A percentile compares a stretch with the other conserved stretches of the same genome.
Evolutionary conservation across 2,113 vertebrate genomes (phyloP).

Genomic region (Sclerurus mexicanus): DNA sequence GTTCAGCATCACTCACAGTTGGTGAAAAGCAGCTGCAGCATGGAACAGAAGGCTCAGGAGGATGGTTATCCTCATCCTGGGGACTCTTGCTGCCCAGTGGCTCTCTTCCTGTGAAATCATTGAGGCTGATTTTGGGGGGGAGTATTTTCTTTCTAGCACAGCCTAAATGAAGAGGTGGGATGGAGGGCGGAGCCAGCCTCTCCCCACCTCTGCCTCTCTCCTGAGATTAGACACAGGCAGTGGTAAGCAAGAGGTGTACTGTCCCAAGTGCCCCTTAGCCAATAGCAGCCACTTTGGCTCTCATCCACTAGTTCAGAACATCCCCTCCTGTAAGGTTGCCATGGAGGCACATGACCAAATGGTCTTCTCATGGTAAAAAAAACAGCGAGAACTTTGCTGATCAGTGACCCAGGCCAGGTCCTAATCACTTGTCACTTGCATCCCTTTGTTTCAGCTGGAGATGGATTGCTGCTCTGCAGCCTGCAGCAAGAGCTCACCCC

Average conservation of each 20-base stretch:
- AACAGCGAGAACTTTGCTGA: constrained; percentile 3
- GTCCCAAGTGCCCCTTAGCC: background rate
- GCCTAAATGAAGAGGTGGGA: constrained; percentile 5
- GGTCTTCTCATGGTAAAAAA: background rate
- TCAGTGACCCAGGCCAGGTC: constrained; percentile 59
- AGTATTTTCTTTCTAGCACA: background rate
- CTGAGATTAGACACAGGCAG: background rate
- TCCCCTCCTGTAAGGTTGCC: background rate
- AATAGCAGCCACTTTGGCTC: constrained; percentile 8
- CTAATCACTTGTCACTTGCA: constrained; percentile 30
- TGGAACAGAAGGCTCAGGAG: constrained; percentile 33
- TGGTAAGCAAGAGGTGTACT: background rate
- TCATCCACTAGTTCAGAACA: constrained; percentile 12
- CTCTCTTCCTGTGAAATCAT: background rate
- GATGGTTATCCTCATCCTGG: constrained; percentile 9
- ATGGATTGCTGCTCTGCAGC: constrained; percentile 26
- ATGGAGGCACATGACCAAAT: background rate
- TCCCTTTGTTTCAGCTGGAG: constrained; percentile 46
- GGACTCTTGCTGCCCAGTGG: background rate
- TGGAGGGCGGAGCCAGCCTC: background rate
- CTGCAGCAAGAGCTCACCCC: background rate
- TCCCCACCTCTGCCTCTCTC: background rate
- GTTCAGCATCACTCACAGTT: constrained; percentile 56
- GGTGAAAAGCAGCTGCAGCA: constrained; percentile 16
- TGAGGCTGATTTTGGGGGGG: background rate